Evolutionary conservation across 1,140 invertebrate genomes (phyloP), one percentile per base, ranked within the genome.

Genomic region (Nasonia vitripennis): DNA sequence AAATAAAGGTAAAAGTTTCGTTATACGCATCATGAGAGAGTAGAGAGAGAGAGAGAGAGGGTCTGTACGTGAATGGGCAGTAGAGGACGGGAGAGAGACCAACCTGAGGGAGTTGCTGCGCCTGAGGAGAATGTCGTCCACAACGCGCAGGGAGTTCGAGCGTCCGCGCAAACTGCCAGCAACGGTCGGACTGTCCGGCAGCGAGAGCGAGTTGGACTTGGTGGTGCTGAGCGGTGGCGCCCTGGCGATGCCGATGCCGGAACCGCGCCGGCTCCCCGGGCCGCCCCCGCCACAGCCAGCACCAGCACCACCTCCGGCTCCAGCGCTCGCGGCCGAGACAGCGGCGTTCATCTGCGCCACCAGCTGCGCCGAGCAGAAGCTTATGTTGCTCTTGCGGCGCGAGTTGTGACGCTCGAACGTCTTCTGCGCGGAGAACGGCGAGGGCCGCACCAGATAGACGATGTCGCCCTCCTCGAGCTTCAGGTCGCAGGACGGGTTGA

Each of bases 401-500:
- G 96, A 97, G 91, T 98, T 98, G 93, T 98, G 97, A 3, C 97
- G 94, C 89, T 98, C 97, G 92, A 98, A 98, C 1, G 97, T 98
- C 93, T 98, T 98, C 91, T 98, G 97, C 7, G 97, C 97, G 37
- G 97, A 98, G 90, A 98, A 98, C 7, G 98, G 97, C 89, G 97
- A 98, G 0, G 98, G 98, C 1, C 97, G 94, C 11, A 98, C 97
- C 87, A 98, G 93, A 86, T 98, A 98, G 96, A 99, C 97, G 74
- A 99, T 97, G 94, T 99, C 99, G 68, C 98, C 98, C 91, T 98
- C 97, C 93, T 99, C 97, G 78, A 99, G 94, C 91, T 98, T 98
- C 0, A 99, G 94, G 94, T 99, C 99, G 94, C 98, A 99, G 91
- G 97, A 98, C 0, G 99, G 99, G 92, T 99, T 99, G 90, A 99